Evolutionary conservation across 2,888 invertebrate species (phyloP).

Genomic region (Cenopis cana): DNA sequence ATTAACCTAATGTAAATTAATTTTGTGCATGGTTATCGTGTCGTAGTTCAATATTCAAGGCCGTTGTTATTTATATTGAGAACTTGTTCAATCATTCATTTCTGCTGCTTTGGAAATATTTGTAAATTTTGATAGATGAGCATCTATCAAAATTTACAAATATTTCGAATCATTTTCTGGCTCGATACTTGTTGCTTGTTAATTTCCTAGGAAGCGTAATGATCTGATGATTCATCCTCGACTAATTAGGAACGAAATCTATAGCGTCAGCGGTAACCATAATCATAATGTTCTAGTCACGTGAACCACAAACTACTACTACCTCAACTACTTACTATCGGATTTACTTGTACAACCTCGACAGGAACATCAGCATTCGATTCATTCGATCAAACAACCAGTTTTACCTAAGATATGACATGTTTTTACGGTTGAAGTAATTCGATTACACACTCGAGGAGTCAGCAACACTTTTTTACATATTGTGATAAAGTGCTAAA

Average conservation of each 20-base stretch:
- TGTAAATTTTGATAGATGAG: no score
- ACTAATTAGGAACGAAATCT: constrained; percentile 22
- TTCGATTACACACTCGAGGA: constrained; percentile 11
- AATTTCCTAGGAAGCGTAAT: constrained; percentile 24
- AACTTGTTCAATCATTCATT: constrained; percentile 43
- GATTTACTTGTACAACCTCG: constrained; percentile 20
- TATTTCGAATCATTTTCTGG: background rate
- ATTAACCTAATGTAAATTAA: constrained; percentile 68
- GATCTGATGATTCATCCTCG: constrained; percentile 22
- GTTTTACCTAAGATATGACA: background rate
- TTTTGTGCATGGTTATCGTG: constrained; percentile 55
- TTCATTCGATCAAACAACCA: background rate
- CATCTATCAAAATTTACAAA: background rate
- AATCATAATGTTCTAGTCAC: constrained; percentile 32
- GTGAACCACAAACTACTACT: constrained; percentile 24
- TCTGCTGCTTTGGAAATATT: no score
- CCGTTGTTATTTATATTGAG: constrained; percentile 52
- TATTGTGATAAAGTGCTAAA: constrained; percentile 35
- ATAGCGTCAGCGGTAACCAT: no score
- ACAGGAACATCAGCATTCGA: constrained; percentile 5
- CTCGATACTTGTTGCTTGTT: constrained; percentile 5
- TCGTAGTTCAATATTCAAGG: constrained; percentile 70
- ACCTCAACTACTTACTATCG: constrained; percentile 15
- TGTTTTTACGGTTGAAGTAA: background rate
- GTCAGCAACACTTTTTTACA: constrained; percentile 24